Evolutionary conservation across 2,888 invertebrate genomes (phyloP), one percentile per base, ranked within the genome.

Genomic region (Lycia hirtaria): DNA sequence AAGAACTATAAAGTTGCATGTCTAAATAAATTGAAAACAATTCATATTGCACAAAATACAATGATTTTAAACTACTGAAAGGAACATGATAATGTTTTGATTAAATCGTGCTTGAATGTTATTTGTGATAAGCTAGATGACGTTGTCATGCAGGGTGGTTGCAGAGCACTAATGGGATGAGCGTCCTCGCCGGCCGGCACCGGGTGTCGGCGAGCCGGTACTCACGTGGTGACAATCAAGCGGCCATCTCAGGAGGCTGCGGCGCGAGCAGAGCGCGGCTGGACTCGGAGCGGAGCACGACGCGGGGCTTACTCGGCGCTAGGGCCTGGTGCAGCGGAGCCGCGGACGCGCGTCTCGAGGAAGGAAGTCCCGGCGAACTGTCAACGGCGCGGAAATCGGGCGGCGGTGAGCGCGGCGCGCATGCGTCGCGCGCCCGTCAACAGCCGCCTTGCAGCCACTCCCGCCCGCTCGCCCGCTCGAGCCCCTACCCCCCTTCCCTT

Each of bases 371-470:
- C 84, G 88, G 89, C 87, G 92, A 92, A 93, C 93, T 93, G 93
- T 93, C 93, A 93, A 92, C 92, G 93, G 91, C 88, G 90, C 93
- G 93, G 93, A 93, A 91, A 89, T 85, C 89, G 93, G 93, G 93
- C 93, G 88, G 87, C 86, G 87, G 83, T 75, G 73, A 65, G 69
- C 76, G 70, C 73, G 79, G 70, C 66, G 85, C 93, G 92, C 92
- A 88, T 74, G 93, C 93, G 93, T 86, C 87, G 74, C 81, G 84
- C 89, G 92, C 92, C 93, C 92, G 91, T 92, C 88, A 92, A 92
- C 92, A 92, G 92, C 90, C 88, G 85, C 87, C 87, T 84, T 85
- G 87, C 87, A 83, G 76, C 82, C 82, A 72, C 71, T 76, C 77
- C 77, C 77, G 73, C 71, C 73, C 49, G 14, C 26, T 6, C 47